These are phyloP conservation scores for Scrobipalpa atriplicella DNA, from an alignment of 2,888 invertebrate species.

Conservation along the genomic window DNA sequence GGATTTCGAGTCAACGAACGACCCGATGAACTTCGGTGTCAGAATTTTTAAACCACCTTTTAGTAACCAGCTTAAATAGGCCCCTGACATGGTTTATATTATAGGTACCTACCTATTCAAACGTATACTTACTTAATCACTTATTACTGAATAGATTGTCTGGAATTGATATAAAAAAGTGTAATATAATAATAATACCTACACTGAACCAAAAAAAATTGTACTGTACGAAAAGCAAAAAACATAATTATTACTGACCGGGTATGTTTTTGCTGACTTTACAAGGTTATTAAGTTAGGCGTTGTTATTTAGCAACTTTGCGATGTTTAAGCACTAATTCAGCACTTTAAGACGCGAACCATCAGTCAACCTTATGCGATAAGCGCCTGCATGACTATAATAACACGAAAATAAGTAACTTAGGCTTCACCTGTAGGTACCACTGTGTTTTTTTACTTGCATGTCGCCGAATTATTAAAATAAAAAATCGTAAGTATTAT, in stretches of 20 bases:
- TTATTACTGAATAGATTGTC: too few species aligned
- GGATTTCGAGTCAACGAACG: too few species aligned
- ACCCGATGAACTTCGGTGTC: too few species aligned
- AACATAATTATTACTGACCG: too few species aligned
- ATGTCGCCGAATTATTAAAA: slow-evolving; percentile 30
- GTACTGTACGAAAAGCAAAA: background rate
- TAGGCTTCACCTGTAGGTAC: slow-evolving; percentile 29
- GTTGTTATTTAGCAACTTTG: slow-evolving; percentile 59
- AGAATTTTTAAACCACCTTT: too few species aligned
- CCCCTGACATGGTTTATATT: too few species aligned
- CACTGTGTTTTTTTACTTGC: slow-evolving; percentile 33
- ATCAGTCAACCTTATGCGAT: slow-evolving; percentile 46
- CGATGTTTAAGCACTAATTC: slow-evolving; percentile 57
- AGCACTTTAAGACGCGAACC: slow-evolving; percentile 35
- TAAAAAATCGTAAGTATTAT: background rate
- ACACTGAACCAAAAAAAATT: too few species aligned
- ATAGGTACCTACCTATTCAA: too few species aligned
- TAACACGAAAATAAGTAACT: slow-evolving; percentile 39
- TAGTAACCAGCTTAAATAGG: too few species aligned
- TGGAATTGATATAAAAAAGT: too few species aligned
- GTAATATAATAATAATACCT: too few species aligned
- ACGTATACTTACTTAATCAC: too few species aligned
- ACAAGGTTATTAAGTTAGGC: slow-evolving; percentile 43
- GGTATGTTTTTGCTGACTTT: slow-evolving; percentile 42
- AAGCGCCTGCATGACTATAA: slow-evolving; percentile 40